phyloP scores from a whole-genome alignment of 2,888 invertebrate species.

The Eurytoma adleriae region DNA sequence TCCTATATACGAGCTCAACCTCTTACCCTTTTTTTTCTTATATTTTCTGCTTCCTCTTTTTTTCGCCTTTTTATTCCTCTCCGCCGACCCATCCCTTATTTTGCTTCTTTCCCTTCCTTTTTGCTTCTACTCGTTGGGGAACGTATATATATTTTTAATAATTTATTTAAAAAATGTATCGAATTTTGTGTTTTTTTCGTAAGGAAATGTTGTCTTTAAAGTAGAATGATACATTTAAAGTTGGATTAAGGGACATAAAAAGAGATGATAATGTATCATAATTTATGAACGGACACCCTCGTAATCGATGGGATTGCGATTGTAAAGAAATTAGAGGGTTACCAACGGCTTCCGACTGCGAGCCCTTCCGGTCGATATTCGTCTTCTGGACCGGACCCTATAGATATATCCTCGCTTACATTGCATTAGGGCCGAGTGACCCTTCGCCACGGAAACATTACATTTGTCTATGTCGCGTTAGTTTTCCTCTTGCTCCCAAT shows the following conservation, averaged over 20 bases:
- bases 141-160: background rate
- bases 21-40: background rate
- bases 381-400: constrained; percentile 68
- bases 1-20: constrained; percentile 41
- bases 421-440: constrained; percentile 62
- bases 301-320: constrained; percentile 74
- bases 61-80: background rate
- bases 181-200: background rate
- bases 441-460: constrained; percentile 64
- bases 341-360: constrained; percentile 69
- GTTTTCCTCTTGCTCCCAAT: constrained; percentile 23
- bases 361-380: constrained; percentile 73
- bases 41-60: background rate
- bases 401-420: constrained; percentile 53
- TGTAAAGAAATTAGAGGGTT: constrained; percentile 75
- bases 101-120: background rate
- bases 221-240: background rate
- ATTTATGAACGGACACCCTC: constrained; percentile 64
- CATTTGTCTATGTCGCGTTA: constrained; percentile 64
- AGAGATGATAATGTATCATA: constrained; percentile 18
- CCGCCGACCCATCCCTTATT: constrained; percentile 4
- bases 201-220: background rate
- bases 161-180: background rate
- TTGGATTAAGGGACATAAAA: background rate
- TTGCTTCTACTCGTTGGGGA: background rate